Evolutionary conservation across 2,888 invertebrate species (phyloP).

Genomic region (Diarsia dahlii): DNA sequence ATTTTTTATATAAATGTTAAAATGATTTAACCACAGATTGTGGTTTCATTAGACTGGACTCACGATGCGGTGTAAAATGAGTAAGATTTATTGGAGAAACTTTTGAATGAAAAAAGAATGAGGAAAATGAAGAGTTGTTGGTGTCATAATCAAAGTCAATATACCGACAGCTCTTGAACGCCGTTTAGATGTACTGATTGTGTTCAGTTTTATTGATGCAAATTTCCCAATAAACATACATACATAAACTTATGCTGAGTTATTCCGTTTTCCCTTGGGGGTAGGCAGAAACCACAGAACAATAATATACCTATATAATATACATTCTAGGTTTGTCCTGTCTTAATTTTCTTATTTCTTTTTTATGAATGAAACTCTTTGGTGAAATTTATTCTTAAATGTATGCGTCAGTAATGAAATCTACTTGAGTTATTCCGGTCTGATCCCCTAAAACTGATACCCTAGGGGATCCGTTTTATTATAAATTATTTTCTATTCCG

Average conservation of each 20-base stretch:
- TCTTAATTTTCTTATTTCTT: neutral
- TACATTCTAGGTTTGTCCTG: neutral
- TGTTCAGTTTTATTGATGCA: neutral
- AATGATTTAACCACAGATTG: conserved; percentile 38
- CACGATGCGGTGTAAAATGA: neutral
- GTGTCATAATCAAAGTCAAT: neutral
- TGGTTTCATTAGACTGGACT: conserved; percentile 28
- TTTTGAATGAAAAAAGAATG: neutral
- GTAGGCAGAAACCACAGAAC: too few relatives aligned
- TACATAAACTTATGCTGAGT: too few relatives aligned
- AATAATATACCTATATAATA: too few relatives aligned
- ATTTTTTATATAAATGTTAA: conserved; percentile 11
- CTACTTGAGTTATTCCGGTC: too few relatives aligned
- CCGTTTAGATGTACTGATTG: neutral
- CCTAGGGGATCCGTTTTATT: too few relatives aligned
- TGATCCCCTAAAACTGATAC: too few relatives aligned
- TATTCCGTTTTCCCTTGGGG: too few relatives aligned
- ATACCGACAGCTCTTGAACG: neutral
- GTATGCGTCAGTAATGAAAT: too few relatives aligned
- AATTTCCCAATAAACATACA: neutral
- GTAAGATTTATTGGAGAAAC: neutral
- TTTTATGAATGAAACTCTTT: neutral
- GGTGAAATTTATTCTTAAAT: neutral
- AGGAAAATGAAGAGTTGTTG: conserved; percentile 22
- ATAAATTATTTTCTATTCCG: too few relatives aligned